These are phyloP conservation scores for Pocillopora damicornis DNA, from an alignment of 64 coral and sea anemone species.

Conservation along the genomic window DNA sequence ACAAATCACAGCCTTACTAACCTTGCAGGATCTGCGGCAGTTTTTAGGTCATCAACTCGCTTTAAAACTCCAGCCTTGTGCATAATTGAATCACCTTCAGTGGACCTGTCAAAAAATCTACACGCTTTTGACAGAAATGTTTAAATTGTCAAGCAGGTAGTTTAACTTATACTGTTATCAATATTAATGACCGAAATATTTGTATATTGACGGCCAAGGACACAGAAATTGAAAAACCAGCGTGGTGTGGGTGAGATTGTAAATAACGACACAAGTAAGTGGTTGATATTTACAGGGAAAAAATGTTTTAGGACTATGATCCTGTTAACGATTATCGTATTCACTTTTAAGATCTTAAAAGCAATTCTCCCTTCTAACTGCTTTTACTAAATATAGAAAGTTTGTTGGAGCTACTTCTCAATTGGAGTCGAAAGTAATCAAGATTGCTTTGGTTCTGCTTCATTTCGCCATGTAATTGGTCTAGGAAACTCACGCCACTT, in stretches of 20 bases:
- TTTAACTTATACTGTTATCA: slow-evolving; percentile 40
- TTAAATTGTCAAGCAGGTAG: slow-evolving; percentile 36
- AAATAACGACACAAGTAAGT: neutral
- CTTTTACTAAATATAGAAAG: too few species aligned
- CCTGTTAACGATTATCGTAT: too few species aligned
- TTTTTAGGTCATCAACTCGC: neutral
- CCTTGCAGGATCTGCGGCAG: neutral
- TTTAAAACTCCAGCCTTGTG: slow-evolving; percentile 1
- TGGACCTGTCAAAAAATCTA: neutral
- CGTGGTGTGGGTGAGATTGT: neutral
- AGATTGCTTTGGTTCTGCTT: too few species aligned
- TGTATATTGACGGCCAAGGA: slow-evolving; percentile 7
- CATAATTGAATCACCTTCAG: slow-evolving; percentile 24
- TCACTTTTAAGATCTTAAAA: too few species aligned
- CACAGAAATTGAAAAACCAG: neutral
- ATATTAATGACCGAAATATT: slow-evolving; percentile 18
- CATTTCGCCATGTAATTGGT: too few species aligned
- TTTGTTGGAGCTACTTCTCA: too few species aligned
- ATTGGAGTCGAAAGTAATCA: too few species aligned
- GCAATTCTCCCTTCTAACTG: too few species aligned
- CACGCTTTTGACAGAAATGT: slow-evolving; percentile 19
- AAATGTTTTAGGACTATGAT: too few species aligned
- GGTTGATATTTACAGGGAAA: too few species aligned
- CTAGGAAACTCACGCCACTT: too few species aligned
- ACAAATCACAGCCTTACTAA: neutral